Conservation (phyloP, 2,888 invertebrate genomes). For the Machimus atricapillus region DNA sequence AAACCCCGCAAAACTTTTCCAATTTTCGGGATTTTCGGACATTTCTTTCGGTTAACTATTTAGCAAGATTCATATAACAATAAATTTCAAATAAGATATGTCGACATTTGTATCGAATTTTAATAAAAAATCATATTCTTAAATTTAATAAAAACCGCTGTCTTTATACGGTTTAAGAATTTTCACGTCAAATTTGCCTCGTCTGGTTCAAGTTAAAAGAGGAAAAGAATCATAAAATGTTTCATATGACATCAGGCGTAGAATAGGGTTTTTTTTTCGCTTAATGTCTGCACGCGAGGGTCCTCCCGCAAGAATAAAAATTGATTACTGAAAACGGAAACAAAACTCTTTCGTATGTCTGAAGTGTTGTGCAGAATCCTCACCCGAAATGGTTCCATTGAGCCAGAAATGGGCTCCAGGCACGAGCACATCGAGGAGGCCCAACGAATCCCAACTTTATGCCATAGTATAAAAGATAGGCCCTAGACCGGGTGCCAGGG, state of each 20-base stretch:
- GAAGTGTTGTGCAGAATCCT: background rate
- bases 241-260: background rate
- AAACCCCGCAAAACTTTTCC: too few species aligned
- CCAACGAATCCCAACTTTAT: background rate
- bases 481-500: background rate
- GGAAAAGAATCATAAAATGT: background rate
- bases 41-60: too few species aligned
- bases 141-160: background rate
- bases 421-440: background rate
- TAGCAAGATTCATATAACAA: too few species aligned
- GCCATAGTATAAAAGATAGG: background rate
- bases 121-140: background rate
- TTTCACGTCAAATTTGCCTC: background rate
- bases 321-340: conserved; percentile 31
- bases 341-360: background rate
- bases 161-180: background rate
- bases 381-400: background rate
- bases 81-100: too few species aligned
- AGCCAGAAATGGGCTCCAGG: background rate
- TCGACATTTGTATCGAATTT: too few species aligned
- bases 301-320: conserved; percentile 8
- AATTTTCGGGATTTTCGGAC: too few species aligned
- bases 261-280: background rate
- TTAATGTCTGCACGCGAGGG: background rate
- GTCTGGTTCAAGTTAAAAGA: background rate